phyloP scores from a whole-genome alignment of 2,888 invertebrate species.

The Euplagia quadripunctaria region DNA sequence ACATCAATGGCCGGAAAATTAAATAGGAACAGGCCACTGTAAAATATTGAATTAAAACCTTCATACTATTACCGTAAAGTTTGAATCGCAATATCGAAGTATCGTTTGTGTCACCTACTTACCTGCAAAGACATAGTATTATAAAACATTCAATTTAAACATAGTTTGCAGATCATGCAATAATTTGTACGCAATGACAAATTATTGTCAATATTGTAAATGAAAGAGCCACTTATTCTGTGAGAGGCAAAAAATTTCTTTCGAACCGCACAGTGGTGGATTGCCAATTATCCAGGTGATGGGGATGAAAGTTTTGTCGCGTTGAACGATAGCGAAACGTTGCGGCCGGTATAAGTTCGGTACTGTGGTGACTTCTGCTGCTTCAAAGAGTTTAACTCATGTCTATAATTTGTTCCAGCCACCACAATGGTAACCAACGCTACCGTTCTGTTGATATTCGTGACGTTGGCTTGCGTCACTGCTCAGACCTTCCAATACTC shows the following conservation, averaged over 20 bases:
- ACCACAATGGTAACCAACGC: constrained; percentile 67
- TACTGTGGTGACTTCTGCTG: too few relatives aligned
- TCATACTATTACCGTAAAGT: not conserved
- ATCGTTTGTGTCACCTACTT: not conserved
- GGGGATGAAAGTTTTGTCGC: too few relatives aligned
- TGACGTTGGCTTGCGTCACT: constrained; percentile 78
- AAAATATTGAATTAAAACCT: not conserved
- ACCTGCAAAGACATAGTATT: not conserved
- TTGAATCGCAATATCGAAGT: not conserved
- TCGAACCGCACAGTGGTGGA: too few relatives aligned
- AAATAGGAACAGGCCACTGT: not conserved
- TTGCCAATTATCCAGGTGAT: too few relatives aligned
- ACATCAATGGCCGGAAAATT: not conserved
- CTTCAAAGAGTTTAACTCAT: not conserved
- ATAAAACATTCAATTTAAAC: not conserved
- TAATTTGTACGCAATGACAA: too few relatives aligned
- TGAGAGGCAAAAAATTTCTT: too few relatives aligned
- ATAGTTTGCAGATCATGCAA: not conserved
- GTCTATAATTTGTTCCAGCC: constrained; percentile 45
- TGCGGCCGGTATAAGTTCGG: too few relatives aligned
- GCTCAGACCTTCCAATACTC: constrained; percentile 93
- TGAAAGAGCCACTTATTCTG: too few relatives aligned
- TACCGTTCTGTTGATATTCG: constrained; percentile 72
- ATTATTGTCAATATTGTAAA: too few relatives aligned
- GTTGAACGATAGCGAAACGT: too few relatives aligned